Base-by-base conservation (phyloP, 1,140 invertebrate genomes). In the Paralvinella palmiformis region DNA sequence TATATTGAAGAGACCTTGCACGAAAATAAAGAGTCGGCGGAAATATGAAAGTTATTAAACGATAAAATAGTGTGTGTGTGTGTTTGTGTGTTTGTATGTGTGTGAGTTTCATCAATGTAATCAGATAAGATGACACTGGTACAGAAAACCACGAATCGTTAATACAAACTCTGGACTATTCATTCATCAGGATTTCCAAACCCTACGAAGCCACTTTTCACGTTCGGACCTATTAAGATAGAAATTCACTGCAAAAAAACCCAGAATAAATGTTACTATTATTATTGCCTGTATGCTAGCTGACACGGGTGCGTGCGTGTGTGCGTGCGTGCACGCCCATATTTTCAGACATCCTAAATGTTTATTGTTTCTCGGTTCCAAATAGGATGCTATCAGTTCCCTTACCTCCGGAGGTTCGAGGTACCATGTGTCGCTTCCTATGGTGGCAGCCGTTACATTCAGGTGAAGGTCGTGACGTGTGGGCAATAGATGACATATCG, bases 371-470 rank as follows among this genome's bases (percentile, higher is more conserved):
- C 24, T 13, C n/a, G n/a, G n/a, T n/a, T n/a, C n/a, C n/a, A 69
- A 72, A 58, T 61, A 80, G 80, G 48, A 71, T 74, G 48, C 72
- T 79, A 33, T 75, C 75, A 13, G 67, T 80, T 15, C 55, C 69
- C 33, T 68, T 82, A 53, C 74, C 79, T 2, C 48, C 68, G 15
- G 65, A 59, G 56, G 73, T 76, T 2, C 68, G 67, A 37, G 60
- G 68, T n/a, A 31, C 62, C 22, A 68, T 67, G 15, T 82, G 81
- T 64, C 71, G 72, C 65, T 81, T 83, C 64, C 74, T 76, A 13
- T 77, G 82, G 69, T 79, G 77, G 71, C 82, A 83, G 68, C 75
- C 79, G 0, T 61, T 72, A 10, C 79, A 82, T 63, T 81, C 81
- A 7, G 82, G 80, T 13, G 64, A 66, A 32, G 75, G 73, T 15